Evolutionary conservation across 2,113 vertebrate genomes (phyloP).

Genomic region (Myxocyprinus asiaticus): DNA sequence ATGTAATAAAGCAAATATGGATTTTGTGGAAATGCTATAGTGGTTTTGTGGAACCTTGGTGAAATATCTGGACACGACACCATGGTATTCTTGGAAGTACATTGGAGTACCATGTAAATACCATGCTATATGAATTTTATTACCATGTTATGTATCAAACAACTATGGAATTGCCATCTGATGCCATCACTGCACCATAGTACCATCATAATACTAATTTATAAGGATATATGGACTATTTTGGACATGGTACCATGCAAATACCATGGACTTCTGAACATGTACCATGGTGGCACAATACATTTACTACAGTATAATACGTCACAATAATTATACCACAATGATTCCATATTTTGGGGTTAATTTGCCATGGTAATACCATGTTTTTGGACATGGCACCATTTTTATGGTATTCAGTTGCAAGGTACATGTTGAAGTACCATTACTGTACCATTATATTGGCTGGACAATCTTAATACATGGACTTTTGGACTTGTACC

Average conservation of each 20-base stretch:
- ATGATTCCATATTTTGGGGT: neutral
- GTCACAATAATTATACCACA: neutral
- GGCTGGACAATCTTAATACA: neutral
- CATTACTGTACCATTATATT: neutral
- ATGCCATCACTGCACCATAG: too few relatives aligned
- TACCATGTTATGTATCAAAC: too few relatives aligned
- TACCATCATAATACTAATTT: too few relatives aligned
- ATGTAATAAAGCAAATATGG: neutral
- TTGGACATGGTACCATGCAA: too few relatives aligned
- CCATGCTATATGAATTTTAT: neutral
- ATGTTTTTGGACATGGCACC: neutral
- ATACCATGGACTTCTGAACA: too few relatives aligned
- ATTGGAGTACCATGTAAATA: too few relatives aligned
- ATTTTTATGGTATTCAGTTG: neutral
- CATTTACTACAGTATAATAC: neutral
- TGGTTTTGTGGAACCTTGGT: neutral
- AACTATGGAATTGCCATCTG: too few relatives aligned
- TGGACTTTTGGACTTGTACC: neutral
- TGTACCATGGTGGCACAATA: neutral
- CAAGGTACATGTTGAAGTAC: neutral
- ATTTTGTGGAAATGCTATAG: neutral
- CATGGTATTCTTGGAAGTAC: too few relatives aligned
- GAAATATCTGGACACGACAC: too few relatives aligned
- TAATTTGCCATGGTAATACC: neutral
- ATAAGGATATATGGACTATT: too few relatives aligned